Evolutionary conservation across 2,888 invertebrate genomes (phyloP).

Genomic region (Parnassius glacialis): DNA sequence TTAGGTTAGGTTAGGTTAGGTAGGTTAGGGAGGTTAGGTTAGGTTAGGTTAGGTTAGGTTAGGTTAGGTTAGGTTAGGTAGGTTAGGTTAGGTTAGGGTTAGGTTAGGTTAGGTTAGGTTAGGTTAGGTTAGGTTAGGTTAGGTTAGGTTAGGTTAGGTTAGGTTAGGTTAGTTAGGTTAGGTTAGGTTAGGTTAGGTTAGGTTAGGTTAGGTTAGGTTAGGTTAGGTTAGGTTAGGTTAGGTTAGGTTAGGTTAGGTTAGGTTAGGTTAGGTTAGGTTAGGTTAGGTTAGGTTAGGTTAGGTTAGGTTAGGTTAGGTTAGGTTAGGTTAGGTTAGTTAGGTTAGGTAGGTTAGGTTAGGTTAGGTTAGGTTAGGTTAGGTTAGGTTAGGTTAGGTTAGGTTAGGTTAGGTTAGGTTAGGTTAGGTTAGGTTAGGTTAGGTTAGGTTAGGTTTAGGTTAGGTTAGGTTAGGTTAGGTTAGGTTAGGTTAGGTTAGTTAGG

Average conservation of each 20-base stretch:
- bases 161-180: conserved; percentile 15
- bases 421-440: conserved; percentile 30
- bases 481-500: conserved; percentile 7
- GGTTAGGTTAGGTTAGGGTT: no score
- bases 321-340: conserved; percentile 20
- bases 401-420: conserved; percentile 28
- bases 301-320: conserved; percentile 24
- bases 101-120: no score
- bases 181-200: conserved; percentile 18
- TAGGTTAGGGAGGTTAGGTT: no score
- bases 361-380: conserved; percentile 26
- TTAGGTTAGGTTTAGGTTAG: conserved; percentile 8
- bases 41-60: no score
- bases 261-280: conserved; percentile 8
- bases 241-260: conserved; percentile 15
- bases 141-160: no score
- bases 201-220: conserved; percentile 27
- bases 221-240: conserved; percentile 30
- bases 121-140: no score
- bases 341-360: no score
- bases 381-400: conserved; percentile 21
- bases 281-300: conserved; percentile 15
- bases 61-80: no score
- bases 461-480: conserved; percentile 17
- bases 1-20: no score